Conservation (phyloP, 1,140 invertebrate species). For the Pissodes strobi region DNA sequence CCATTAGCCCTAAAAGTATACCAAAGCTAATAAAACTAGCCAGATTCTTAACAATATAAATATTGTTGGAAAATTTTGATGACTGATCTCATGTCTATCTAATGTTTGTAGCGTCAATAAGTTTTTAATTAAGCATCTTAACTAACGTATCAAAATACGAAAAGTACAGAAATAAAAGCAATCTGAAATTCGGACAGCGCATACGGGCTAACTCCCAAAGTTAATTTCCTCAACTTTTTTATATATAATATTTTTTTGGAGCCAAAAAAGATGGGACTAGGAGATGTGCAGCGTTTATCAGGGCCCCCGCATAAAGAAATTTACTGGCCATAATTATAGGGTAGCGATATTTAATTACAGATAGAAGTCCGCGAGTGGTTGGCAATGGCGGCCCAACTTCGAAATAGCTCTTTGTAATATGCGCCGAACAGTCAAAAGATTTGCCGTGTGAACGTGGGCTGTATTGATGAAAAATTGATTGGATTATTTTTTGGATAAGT, state of each 20-base stretch:
- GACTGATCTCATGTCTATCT: too few species aligned
- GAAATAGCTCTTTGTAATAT: conserved; percentile 27
- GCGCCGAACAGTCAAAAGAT: conserved; percentile 21
- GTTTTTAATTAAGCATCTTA: too few species aligned
- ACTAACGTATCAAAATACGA: too few species aligned
- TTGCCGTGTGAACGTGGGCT: conserved; percentile 26
- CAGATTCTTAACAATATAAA: too few species aligned
- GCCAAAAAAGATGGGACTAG: conserved; percentile 45
- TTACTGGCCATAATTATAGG: conserved; percentile 58
- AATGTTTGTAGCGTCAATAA: too few species aligned
- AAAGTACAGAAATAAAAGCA: too few species aligned
- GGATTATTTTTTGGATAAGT: conserved; percentile 16
- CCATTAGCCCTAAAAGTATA: too few species aligned
- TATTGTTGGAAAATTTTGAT: too few species aligned
- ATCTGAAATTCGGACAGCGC: too few species aligned
- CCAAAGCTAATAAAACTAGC: too few species aligned
- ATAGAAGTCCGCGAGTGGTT: conserved; percentile 48
- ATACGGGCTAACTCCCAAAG: conserved; percentile 2
- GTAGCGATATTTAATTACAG: conserved; percentile 59
- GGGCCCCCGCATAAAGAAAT: conserved; percentile 57
- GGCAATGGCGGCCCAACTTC: conserved; percentile 22
- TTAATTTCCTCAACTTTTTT: conserved; percentile 28
- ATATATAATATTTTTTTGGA: conserved; percentile 29
- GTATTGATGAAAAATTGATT: conserved; percentile 33
- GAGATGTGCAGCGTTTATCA: conserved; percentile 49